These are phyloP conservation scores for Parnassius orleans DNA, from an alignment of 2,888 invertebrate genomes.

Conservation along the genomic window DNA sequence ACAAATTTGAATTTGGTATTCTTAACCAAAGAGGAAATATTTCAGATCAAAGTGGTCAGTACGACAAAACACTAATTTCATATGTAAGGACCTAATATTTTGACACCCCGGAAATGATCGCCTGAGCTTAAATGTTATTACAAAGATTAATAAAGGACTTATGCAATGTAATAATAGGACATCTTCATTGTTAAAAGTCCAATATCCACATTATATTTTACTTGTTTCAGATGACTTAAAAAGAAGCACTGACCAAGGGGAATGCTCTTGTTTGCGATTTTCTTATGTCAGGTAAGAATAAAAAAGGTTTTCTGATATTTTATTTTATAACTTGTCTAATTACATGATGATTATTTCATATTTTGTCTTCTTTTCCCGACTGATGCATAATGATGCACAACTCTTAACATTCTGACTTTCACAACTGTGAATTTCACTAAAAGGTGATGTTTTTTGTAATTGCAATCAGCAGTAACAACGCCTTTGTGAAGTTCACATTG, in stretches of 20 bases:
- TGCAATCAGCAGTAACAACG: too few relatives aligned
- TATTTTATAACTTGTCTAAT: slow-evolving; percentile 18
- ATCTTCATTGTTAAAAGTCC: not conserved
- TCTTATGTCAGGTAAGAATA: slow-evolving; percentile 13
- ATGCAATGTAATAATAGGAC: too few relatives aligned
- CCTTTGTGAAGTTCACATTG: not conserved
- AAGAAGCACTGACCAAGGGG: slow-evolving; percentile 9
- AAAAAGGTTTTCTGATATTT: not conserved
- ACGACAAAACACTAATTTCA: too few relatives aligned
- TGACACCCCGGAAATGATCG: too few relatives aligned
- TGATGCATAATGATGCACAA: slow-evolving; percentile 59
- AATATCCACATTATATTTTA: not conserved
- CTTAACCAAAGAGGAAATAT: too few relatives aligned
- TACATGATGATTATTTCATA: slow-evolving; percentile 50
- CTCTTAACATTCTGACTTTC: slow-evolving; percentile 10
- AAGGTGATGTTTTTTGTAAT: too few relatives aligned
- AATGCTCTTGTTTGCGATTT: slow-evolving; percentile 10
- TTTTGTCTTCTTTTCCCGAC: slow-evolving; percentile 79
- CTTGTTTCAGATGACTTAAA: slow-evolving; percentile 14
- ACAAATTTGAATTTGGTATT: too few relatives aligned
- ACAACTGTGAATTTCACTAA: too few relatives aligned
- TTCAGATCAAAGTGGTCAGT: too few relatives aligned
- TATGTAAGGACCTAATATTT: too few relatives aligned
- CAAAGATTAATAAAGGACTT: too few relatives aligned
- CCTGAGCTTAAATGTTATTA: too few relatives aligned